Percentiles rank a stretch among this genome's conserved stretches.
Evolutionary conservation across 2,888 invertebrate genomes (phyloP).

Genomic region (Griposia aprilina): DNA sequence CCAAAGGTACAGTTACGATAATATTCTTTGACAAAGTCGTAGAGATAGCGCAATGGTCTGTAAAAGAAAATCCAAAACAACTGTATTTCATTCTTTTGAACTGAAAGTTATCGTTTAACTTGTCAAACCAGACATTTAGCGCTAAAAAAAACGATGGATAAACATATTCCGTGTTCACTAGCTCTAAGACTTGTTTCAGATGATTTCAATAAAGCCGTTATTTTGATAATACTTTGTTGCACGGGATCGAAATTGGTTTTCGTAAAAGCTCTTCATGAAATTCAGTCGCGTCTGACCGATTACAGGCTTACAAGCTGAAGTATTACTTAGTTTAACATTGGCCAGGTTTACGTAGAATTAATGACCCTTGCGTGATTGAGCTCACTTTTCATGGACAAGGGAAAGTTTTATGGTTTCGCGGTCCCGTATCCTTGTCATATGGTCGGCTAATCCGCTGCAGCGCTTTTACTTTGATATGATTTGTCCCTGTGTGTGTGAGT

Average conservation of each 20-base stretch:
- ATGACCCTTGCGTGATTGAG: constrained; percentile 86
- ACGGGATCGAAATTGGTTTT: constrained; percentile 64
- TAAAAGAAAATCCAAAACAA: constrained; percentile 67
- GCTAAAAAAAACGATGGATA: constrained; percentile 32
- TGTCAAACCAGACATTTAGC: constrained; percentile 53
- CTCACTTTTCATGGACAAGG: constrained; percentile 84
- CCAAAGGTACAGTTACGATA: constrained; percentile 62
- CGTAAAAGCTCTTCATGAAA: constrained; percentile 67
- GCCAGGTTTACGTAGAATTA: constrained; percentile 77
- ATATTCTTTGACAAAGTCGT: constrained; percentile 66
- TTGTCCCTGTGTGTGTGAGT: constrained; percentile 47
- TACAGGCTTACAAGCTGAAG: constrained; percentile 71
- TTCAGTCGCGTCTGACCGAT: constrained; percentile 80
- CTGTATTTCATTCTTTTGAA: constrained; percentile 67
- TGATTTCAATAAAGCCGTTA: constrained; percentile 67
- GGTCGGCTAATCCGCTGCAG: constrained; percentile 75
- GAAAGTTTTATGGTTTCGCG: constrained; percentile 85
- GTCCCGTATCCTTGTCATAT: constrained; percentile 73
- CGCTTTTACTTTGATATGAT: constrained; percentile 67
- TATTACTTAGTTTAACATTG: constrained; percentile 64
- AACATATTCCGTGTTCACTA: constrained; percentile 46
- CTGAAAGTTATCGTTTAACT: constrained; percentile 53
- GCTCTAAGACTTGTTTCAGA: constrained; percentile 54
- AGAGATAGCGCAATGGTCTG: constrained; percentile 66
- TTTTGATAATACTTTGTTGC: constrained; percentile 69